Evolutionary conservation across 2,113 vertebrate species (phyloP).

Genomic region (Eublepharis macularius): DNA sequence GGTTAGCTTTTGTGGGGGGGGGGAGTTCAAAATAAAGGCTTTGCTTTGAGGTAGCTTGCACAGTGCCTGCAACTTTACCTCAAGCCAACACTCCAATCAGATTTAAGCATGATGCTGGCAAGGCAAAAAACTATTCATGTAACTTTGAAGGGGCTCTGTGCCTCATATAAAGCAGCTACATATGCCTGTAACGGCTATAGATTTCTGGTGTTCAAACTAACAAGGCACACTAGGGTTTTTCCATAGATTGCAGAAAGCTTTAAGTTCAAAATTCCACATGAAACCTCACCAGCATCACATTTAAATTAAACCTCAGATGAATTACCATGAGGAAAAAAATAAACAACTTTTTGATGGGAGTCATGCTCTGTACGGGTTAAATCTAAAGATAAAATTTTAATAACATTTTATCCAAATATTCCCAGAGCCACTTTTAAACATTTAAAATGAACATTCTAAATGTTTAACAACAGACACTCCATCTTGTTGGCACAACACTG

Average conservation of each 20-base stretch:
- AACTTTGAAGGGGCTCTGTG: no score
- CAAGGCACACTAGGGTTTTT: no score
- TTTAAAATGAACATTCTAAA: no score
- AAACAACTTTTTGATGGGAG: neutral
- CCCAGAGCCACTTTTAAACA: neutral
- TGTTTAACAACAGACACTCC: neutral
- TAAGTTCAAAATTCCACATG: no score
- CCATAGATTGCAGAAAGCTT: no score
- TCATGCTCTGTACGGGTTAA: neutral
- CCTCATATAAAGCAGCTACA: no score
- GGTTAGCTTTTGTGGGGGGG: neutral
- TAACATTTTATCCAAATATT: neutral
- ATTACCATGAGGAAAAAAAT: neutral
- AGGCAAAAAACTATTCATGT: no score
- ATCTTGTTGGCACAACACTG: neutral
- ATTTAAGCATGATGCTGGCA: neutral
- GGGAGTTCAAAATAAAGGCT: conserved; percentile 1
- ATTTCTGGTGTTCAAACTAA: no score
- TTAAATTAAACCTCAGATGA: no score
- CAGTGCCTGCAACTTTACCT: neutral
- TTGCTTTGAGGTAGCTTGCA: neutral
- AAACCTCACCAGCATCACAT: no score
- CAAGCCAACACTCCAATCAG: neutral
- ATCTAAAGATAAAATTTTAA: neutral
- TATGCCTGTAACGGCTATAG: no score